Evolutionary conservation across 1,140 invertebrate genomes (phyloP), one percentile per base, ranked within the genome.

Genomic region (Psilanteris sp.): DNA sequence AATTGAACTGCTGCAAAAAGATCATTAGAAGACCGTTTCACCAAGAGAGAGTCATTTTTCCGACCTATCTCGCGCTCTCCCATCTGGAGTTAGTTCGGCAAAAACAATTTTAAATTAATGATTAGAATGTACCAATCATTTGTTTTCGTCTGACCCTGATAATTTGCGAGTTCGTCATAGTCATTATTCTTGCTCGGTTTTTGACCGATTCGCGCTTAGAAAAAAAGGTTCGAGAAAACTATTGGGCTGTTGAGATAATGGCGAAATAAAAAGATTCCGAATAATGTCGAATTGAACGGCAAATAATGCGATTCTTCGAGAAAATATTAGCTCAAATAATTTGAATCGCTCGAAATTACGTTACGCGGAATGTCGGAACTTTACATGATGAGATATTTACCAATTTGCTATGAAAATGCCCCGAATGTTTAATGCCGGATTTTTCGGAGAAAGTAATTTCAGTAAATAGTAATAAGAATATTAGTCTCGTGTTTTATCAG

Each of bases 161-260:
- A 79, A 83, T 83, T 81, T 81, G 81, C 48, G 70, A 79, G 76
- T 79, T 73, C 74, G 34, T 43, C 44, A 36, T 10, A 52, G 44
- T 59, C 54, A 79, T 82, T 85, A 82, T 76, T 78, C 71, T 64
- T 48, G 62, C 64, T 81, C 79, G 79, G 82, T 79, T 54, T 13
- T 57, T 66, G 44, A 37, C 29, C 26, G 57, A 11, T 6, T 22
- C 22, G 20, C 39, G 31, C 41, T 74, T 68, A n/a, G 54, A 74
- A 79, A 81, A 80, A 75, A 44, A 20, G 37, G 20, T 50, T 48
- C 24, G 48, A 61, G 55, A 52, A 70, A 70, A 55, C 20, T 31
- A 29, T 50, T 29, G 31, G 22, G 34, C 48, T 36, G 64, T 68
- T 24, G 14, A 50, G 31, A 50, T 57, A 68, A 68, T 57, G 57